These are phyloP conservation scores for Oophaga pumilio DNA, from an alignment of 2,113 vertebrate species.

Conservation along the genomic window DNA sequence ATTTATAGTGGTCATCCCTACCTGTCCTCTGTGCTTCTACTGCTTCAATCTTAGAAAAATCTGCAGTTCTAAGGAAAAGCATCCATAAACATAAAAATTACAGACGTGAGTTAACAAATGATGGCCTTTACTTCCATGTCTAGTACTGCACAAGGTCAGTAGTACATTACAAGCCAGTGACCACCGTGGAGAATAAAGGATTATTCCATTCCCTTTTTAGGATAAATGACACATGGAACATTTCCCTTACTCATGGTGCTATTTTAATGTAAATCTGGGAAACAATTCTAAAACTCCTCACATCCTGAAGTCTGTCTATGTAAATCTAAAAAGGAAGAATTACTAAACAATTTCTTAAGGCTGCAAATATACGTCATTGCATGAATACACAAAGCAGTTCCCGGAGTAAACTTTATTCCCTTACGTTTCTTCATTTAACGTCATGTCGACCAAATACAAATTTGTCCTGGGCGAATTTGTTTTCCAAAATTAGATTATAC, in stretches of 20 bases:
- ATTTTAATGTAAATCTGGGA: not conserved
- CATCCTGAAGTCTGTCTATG: slow-evolving; percentile 5
- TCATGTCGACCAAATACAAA: too few species aligned
- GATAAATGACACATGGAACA: not conserved
- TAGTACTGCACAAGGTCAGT: not conserved
- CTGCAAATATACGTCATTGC: not conserved
- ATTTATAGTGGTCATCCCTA: too few species aligned
- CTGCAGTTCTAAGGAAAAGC: too few species aligned
- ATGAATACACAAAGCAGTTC: not conserved
- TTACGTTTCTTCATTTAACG: not conserved
- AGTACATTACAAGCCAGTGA: not conserved
- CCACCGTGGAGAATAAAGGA: not conserved
- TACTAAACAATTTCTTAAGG: not conserved
- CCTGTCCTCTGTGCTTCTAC: too few species aligned
- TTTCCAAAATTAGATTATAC: too few species aligned
- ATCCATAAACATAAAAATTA: too few species aligned
- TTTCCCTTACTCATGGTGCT: not conserved
- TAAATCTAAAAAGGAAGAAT: not conserved
- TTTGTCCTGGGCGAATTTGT: too few species aligned
- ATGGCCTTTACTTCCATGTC: too few species aligned
- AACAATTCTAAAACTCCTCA: not conserved
- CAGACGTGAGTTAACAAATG: too few species aligned
- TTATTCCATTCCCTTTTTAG: not conserved
- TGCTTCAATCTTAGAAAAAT: too few species aligned
- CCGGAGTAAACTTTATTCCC: not conserved